Evolutionary conservation across 2,113 vertebrate genomes (phyloP).

Genomic region (Microtus ochrogaster): DNA sequence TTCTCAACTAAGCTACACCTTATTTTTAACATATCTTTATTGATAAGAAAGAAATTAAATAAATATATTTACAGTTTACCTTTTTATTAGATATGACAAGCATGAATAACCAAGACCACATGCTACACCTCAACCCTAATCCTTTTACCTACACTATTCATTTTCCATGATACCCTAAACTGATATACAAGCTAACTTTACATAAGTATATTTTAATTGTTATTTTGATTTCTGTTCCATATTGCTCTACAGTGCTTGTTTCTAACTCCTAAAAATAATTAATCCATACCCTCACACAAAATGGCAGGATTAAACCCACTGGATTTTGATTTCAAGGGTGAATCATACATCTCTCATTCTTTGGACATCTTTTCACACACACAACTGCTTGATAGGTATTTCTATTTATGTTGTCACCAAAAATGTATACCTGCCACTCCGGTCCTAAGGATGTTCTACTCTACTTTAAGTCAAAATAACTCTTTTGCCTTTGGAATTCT

Average conservation of each 20-base stretch:
- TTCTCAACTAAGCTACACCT: neutral
- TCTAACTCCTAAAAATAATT: neutral
- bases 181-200: neutral
- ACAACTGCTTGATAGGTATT: neutral
- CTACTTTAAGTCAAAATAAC: slow-evolving; percentile 46
- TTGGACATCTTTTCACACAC: neutral
- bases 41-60: slow-evolving; percentile 24
- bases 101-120: neutral
- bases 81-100: slow-evolving; percentile 18
- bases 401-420: slow-evolving; percentile 21
- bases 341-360: neutral
- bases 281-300: neutral
- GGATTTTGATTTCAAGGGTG: neutral
- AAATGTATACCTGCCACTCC: slow-evolving; percentile 17
- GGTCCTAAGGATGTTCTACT: neutral
- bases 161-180: neutral
- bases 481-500: slow-evolving; percentile 46
- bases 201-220: neutral
- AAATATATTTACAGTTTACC: neutral
- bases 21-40: neutral
- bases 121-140: neutral
- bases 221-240: neutral
- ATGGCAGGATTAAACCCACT: neutral
- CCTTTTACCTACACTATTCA: neutral
- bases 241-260: neutral